Evolutionary conservation across 2,797 vertebrate species (phyloP), one percentile per base, ranked within the genome.

Genomic region (Podarcis lilfordi): DNA sequence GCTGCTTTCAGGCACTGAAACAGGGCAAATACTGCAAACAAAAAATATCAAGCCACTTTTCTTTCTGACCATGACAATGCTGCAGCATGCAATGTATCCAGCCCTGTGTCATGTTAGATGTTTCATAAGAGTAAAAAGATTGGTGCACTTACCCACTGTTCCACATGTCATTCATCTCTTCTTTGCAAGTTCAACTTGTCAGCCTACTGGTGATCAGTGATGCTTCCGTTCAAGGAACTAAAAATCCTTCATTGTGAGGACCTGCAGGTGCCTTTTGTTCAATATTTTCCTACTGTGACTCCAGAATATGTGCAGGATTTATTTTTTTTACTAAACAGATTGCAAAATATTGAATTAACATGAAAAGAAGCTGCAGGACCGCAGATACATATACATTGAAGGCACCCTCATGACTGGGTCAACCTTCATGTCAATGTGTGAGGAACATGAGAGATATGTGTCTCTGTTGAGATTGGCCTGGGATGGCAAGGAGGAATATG

Each of bases 121-220:
- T 61, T 90, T 95, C 91, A 91, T 86, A 87, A 91, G 91, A 91
- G 93, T 95, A 93, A 95, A 95, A 94, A 94, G 91, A 94, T 93
- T 90, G 88, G 89, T 95, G 93, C 92, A 90, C 86, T 95, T 91
- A 95, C 92, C 93, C 94, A 92, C 86, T 84, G 80, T 74, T 89
- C 91, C 89, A 92, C 71, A 88, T 89, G 87, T 92, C 92, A 89
- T 76, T 93, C 93, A 92, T 90, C 89, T 89, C 91, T 79, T 89
- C 88, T 86, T 89, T 94, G 89, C 86, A 84, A 94, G 88, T 89
- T 94, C 93, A 92, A 88, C 90, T 90, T 93, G 95, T 92, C 93
- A 94, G 88, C 85, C 43, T 27, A 80, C 80, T 55, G 91, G 88
- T 93, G 89, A 92, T 92, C 95, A 91, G 91, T 89, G 87, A 82